Conservation (phyloP, 2,113 vertebrate genomes). For the Mobula birostris region DNA sequence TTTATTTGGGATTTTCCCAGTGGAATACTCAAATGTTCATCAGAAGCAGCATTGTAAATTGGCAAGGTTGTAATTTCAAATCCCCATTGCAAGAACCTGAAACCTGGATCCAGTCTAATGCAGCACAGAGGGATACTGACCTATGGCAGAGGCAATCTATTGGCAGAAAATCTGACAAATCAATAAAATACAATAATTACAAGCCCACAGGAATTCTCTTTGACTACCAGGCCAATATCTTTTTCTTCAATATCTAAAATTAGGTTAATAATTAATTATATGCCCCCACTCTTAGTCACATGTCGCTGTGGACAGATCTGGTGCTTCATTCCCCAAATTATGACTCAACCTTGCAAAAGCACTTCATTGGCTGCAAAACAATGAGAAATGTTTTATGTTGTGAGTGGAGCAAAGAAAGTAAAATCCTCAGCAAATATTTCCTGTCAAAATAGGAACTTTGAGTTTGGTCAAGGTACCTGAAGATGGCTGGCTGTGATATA, state of each 20-base stretch:
- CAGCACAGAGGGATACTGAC: not conserved
- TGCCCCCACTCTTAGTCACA: not conserved
- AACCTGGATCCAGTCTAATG: not conserved
- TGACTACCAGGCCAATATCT: not conserved
- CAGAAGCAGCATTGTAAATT: not conserved
- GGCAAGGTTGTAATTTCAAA: not conserved
- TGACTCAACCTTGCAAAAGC: not conserved
- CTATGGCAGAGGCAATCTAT: too few species aligned
- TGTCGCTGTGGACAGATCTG: not conserved
- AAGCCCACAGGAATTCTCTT: not conserved
- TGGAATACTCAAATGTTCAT: not conserved
- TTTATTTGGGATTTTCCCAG: not conserved
- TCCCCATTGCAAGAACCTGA: not conserved
- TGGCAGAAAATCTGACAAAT: too few species aligned
- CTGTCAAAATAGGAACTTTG: not conserved
- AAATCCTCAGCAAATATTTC: not conserved
- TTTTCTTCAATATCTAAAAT: not conserved
- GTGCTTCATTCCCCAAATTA: not conserved
- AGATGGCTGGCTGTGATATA: not conserved
- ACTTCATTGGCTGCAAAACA: not conserved
- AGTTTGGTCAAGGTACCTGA: not conserved
- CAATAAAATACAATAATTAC: too few species aligned
- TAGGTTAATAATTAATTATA: not conserved
- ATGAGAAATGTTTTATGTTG: not conserved
- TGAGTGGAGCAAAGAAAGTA: not conserved